phyloP scores from a whole-genome alignment of 2,113 vertebrate species.

The Strigops habroptila region DNA sequence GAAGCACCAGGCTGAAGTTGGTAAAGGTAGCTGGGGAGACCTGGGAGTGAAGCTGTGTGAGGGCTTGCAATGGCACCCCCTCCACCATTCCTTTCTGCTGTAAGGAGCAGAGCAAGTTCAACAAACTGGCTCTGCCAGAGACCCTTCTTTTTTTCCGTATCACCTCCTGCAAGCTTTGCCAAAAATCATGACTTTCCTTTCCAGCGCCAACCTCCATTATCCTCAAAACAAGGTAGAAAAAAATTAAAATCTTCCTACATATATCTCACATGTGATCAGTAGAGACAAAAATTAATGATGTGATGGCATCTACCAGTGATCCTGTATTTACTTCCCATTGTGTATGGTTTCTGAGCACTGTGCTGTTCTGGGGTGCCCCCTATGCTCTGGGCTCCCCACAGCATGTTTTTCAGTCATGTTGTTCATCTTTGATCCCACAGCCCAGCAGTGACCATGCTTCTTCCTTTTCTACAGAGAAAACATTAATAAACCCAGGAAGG shows the following conservation, averaged over 20 bases:
- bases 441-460: not conserved
- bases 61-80: not conserved
- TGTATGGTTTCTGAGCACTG: not conserved
- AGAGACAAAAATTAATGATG: not conserved
- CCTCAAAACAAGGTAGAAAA: not conserved
- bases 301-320: not conserved
- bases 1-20: not conserved
- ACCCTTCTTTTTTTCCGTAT: not conserved
- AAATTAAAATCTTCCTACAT: not conserved
- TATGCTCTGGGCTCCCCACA: not conserved
- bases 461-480: not conserved
- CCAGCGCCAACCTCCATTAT: not conserved
- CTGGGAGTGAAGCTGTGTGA: not conserved
- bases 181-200: not conserved
- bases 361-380: not conserved
- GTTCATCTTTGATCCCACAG: not conserved
- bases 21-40: not conserved
- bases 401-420: fast-evolving
- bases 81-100: not conserved
- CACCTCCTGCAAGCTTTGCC: not conserved
- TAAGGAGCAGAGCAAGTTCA: not conserved
- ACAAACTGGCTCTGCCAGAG: not conserved
- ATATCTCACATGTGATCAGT: not conserved
- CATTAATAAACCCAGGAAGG: not conserved
- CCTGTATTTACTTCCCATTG: not conserved